Evolutionary conservation across 64 coral and sea anemone species (phyloP), one percentile per base, ranked within the genome.

Genomic region (Montipora sp.): DNA sequence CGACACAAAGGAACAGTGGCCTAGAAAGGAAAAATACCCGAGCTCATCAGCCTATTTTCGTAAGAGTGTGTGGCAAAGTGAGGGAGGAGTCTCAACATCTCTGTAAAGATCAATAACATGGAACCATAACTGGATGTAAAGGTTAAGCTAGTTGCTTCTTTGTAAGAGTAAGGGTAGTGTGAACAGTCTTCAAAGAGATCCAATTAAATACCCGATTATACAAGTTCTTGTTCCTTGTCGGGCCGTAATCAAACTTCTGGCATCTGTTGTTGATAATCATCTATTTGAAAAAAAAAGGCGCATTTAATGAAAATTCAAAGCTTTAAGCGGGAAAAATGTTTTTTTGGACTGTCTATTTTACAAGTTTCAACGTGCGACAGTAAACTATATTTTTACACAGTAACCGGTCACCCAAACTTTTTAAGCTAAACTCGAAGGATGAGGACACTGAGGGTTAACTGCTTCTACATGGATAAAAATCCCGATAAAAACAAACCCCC

Each of bases 231-330:
- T 96, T 96, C 47, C 90, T 86, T 83, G 73, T 78, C 86, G 68
- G 75, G 48, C 95, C 95, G 23, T 96, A 96, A 83, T 96, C 95
- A 96, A 96, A 96, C 49, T 96, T 96, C 61, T 93, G 85, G 18
- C 91, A 92, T 47, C 83, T 89, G 76, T 83, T 70, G 18, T 93
- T 63, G 47, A 77, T 65, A 70, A 96, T 92, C 63, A 96, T 24
- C 95, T 96, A 21, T 7, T 70, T 20, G 7, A 24, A 24, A 80
- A 80, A 1, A 18, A 80, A 16, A 68, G 68, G 69, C 22, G 11
- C 79, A 59, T 13, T 66, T 14, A 66, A 66, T 66, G 61, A 12
- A 13, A 66, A 13, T 66, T 66, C 11, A 66, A 18, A 66, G 61
- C 11, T 66, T 18, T 66, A 66, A 66, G 5, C 6, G 10, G 10